Evolutionary conservation across 1,140 invertebrate genomes (phyloP).

Genomic region (Galleria mellonella): DNA sequence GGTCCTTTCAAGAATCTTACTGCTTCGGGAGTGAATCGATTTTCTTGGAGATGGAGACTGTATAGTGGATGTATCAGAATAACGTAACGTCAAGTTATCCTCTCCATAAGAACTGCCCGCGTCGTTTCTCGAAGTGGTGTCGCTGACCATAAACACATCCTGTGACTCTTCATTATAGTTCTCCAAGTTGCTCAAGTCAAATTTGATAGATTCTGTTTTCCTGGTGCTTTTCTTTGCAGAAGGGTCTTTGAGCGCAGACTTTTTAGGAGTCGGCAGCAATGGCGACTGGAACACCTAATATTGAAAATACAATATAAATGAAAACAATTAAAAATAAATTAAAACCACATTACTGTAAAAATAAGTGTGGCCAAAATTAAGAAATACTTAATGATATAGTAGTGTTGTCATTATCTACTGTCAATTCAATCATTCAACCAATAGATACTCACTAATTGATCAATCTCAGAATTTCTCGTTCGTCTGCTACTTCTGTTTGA

Average conservation of each 20-base stretch:
- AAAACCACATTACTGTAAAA: too few species aligned
- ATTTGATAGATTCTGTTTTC: constrained; percentile 57
- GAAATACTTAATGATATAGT: too few species aligned
- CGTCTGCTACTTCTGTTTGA: too few species aligned
- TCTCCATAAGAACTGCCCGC: constrained; percentile 6
- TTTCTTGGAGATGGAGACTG: constrained; percentile 26
- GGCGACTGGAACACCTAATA: constrained; percentile 9
- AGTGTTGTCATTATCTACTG: too few species aligned
- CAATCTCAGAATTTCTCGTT: too few species aligned
- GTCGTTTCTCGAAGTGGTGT: constrained; percentile 11
- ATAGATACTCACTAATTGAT: too few species aligned
- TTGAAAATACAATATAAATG: too few species aligned
- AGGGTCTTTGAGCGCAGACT: constrained; percentile 49
- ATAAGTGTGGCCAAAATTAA: too few species aligned
- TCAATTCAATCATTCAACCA: too few species aligned
- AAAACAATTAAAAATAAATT: too few species aligned
- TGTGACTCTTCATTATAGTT: constrained; percentile 4
- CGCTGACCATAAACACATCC: constrained; percentile 21
- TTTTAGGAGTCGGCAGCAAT: constrained; percentile 26
- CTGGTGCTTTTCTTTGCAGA: constrained; percentile 18
- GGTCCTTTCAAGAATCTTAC: constrained; percentile 30
- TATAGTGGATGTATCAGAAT: constrained; percentile 22
- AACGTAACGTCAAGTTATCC: constrained; percentile 26
- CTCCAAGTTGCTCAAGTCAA: constrained; percentile 53
- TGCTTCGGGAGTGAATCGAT: constrained; percentile 31